Evolutionary conservation across 92 coral and sea anemone species (phyloP).

Genomic region (Anthopleura xanthogrammica): DNA sequence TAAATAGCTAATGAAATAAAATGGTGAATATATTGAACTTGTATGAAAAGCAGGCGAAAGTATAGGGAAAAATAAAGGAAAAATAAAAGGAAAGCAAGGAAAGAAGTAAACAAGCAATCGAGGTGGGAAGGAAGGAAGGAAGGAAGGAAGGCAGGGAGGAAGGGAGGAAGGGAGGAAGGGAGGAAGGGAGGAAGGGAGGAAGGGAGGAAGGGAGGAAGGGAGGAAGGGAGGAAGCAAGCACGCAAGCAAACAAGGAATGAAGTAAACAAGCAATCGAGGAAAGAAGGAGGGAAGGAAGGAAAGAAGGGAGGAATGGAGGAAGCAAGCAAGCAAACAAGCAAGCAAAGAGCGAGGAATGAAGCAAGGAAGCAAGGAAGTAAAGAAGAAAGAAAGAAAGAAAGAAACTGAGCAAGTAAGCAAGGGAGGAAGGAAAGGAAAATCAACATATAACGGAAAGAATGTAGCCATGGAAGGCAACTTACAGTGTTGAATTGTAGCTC

Average conservation of each 20-base stretch:
- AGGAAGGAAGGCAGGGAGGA: neutral
- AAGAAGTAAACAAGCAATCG: no score
- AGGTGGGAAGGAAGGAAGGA: no score
- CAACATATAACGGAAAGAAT: neutral
- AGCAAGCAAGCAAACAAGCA: neutral
- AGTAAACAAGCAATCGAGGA: neutral
- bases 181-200: no score
- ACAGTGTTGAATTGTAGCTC: conserved; percentile 10
- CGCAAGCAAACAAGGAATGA: neutral
- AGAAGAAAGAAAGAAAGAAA: neutral
- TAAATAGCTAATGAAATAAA: no score
- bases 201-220: no score
- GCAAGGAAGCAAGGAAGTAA: neutral
- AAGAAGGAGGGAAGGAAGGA: neutral
- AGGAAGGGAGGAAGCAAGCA: neutral
- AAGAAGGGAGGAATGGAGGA: neutral
- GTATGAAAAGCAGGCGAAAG: neutral
- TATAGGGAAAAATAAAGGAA: no score
- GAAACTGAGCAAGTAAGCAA: neutral
- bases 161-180: no score
- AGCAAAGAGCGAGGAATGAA: neutral
- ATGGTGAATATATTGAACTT: no score
- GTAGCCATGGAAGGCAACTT: neutral
- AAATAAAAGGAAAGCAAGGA: no score
- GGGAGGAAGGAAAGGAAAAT: neutral